Conservation (phyloP, 1,140 invertebrate genomes). For the Drosophila willistoni region DNA sequence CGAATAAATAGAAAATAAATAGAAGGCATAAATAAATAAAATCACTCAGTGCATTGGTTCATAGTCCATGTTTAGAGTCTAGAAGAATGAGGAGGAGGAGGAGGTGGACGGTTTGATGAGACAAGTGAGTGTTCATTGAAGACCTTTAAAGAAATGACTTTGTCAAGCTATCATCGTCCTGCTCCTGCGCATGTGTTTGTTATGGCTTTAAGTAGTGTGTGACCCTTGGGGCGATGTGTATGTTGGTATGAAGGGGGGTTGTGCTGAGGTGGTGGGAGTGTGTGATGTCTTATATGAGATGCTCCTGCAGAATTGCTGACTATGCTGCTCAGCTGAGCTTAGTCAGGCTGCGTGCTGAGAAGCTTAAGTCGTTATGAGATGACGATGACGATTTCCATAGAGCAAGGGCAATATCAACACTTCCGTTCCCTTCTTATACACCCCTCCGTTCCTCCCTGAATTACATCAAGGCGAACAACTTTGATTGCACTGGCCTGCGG, state of each 20-base stretch:
- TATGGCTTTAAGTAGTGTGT: slow-evolving; percentile 48
- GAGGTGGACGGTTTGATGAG: too few relatives aligned
- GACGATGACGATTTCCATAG: slow-evolving; percentile 63
- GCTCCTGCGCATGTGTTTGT: slow-evolving; percentile 41
- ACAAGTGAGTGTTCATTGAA: slow-evolving; percentile 14
- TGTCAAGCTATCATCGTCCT: slow-evolving; percentile 22
- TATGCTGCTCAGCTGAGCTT: slow-evolving; percentile 44
- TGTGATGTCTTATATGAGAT: background rate
- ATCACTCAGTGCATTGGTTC: slow-evolving; percentile 37
- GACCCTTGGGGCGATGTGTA: slow-evolving; percentile 50
- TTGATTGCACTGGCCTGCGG: slow-evolving; percentile 64
- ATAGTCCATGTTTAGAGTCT: background rate
- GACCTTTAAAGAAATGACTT: slow-evolving; percentile 57
- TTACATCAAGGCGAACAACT: slow-evolving; percentile 22
- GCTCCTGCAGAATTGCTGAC: slow-evolving; percentile 62
- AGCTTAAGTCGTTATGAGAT: slow-evolving; percentile 77
- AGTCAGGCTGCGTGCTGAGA: slow-evolving; percentile 62
- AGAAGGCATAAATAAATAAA: slow-evolving; percentile 66
- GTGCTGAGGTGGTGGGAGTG: slow-evolving; percentile 7
- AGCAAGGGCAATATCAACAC: slow-evolving; percentile 73
- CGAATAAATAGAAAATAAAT: slow-evolving; percentile 81
- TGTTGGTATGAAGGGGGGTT: slow-evolving; percentile 15
- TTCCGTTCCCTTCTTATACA: slow-evolving; percentile 52
- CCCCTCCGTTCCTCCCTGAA: background rate
- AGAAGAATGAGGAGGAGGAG: background rate